These are phyloP conservation scores for Morelia viridis DNA, from an alignment of 2,797 vertebrate species.

Conservation along the genomic window DNA sequence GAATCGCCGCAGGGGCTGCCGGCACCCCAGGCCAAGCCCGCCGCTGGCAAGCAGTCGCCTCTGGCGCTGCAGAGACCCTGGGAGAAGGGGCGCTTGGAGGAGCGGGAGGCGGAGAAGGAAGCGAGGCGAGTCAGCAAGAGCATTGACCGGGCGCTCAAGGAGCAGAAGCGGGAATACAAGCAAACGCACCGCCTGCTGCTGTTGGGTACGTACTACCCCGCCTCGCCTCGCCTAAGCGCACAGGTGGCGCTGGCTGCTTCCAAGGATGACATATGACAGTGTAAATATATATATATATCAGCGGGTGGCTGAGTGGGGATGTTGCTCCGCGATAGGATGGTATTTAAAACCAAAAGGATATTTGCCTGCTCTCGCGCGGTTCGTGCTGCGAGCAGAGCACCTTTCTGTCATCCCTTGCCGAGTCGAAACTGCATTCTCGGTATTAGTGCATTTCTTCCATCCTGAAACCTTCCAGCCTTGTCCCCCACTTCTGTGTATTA, in stretches of 20 bases:
- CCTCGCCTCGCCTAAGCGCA: conserved; percentile 1
- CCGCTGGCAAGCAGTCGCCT: conserved; percentile 51
- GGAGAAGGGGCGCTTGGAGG: conserved; percentile 87
- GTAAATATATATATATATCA: too few species aligned
- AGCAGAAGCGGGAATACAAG: conserved; percentile 91
- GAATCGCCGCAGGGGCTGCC: conserved; percentile 3
- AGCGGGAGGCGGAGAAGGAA: conserved; percentile 92
- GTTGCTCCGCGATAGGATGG: background rate
- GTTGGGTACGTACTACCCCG: conserved; percentile 80
- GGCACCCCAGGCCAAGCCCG: conserved; percentile 24
- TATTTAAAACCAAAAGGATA: background rate
- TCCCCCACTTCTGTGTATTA: background rate
- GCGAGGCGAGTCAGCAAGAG: conserved; percentile 91
- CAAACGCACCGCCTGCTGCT: conserved; percentile 93
- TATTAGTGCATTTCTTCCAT: background rate
- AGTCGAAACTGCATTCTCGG: background rate
- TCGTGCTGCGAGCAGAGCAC: background rate
- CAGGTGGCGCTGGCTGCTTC: conserved; percentile 12
- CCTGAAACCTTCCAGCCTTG: background rate
- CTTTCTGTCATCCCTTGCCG: background rate
- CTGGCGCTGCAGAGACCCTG: conserved; percentile 80
- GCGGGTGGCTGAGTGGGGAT: background rate
- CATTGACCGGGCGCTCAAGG: conserved; percentile 89
- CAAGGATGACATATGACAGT: background rate
- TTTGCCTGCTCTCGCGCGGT: background rate